Percentiles rank a stretch among this genome's conserved stretches.
phyloP scores from a whole-genome alignment of 2,113 vertebrate genomes.

The Gallinago undulata region DNA sequence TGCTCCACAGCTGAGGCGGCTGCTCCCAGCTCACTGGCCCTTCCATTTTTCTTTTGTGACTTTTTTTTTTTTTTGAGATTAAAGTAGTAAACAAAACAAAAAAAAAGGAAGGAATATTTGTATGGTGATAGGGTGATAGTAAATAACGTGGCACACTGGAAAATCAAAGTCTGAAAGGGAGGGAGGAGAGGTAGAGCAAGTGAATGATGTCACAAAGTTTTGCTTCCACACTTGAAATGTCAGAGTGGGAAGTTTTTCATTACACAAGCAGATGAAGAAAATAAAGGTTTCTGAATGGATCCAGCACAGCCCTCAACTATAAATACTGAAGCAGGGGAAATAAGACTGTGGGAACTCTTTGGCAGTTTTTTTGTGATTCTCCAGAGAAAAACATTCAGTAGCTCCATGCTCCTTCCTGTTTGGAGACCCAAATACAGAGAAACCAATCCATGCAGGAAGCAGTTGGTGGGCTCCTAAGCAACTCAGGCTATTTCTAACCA shows the following conservation, averaged over 20 bases:
- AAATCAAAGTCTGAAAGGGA: not conserved
- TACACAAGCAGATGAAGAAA: not conserved
- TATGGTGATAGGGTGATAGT: not conserved
- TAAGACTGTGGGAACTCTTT: not conserved
- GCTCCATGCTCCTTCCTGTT: not conserved
- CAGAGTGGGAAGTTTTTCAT: not conserved
- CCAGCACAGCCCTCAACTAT: not conserved
- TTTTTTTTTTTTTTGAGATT: not conserved
- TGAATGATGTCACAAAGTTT: not conserved
- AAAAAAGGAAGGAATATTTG: not conserved
- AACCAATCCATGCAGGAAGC: not conserved
- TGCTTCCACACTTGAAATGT: not conserved
- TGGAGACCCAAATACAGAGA: not conserved
- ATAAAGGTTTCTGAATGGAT: not conserved
- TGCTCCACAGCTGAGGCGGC: not conserved
- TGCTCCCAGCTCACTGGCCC: not conserved
- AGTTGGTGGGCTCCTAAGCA: not conserved
- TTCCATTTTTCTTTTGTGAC: not conserved
- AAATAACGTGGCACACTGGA: not conserved
- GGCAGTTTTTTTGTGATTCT: not conserved
- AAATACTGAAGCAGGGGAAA: not conserved
- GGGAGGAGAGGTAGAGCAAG: not conserved
- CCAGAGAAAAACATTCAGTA: not conserved
- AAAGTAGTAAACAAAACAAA: not conserved
- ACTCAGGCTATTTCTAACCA: not conserved